phyloP scores from a whole-genome alignment of 2,888 invertebrate genomes.

The Drosophila paracracens region DNA sequence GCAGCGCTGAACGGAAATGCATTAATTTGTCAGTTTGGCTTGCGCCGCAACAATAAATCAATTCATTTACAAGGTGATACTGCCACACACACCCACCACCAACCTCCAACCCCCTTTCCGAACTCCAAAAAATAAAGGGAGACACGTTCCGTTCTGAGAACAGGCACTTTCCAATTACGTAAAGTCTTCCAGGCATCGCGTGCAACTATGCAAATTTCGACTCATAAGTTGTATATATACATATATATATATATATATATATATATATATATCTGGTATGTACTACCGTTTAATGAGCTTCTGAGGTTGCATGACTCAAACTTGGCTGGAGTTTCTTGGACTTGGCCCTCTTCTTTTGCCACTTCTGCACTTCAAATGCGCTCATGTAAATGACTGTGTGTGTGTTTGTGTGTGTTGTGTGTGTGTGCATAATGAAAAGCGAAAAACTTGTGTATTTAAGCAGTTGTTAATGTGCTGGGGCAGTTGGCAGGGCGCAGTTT shows the following conservation, averaged over 20 bases:
- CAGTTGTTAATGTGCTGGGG: constrained; percentile 73
- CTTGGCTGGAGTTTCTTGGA: constrained; percentile 41
- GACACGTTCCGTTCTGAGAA: constrained; percentile 14
- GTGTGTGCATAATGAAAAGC: constrained; percentile 35
- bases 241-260: constrained; percentile 1
- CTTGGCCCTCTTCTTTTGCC: constrained; percentile 39
- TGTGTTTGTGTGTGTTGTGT: neutral
- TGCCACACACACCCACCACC: neutral
- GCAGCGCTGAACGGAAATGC: constrained; percentile 71
- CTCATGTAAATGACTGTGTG: constrained; percentile 25
- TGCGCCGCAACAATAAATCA: constrained; percentile 69
- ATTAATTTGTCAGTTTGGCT: constrained; percentile 72
- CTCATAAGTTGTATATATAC: constrained; percentile 20
- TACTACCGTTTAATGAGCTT: constrained; percentile 67
- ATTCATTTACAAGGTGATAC: constrained; percentile 51
- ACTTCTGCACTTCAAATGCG: constrained; percentile 44
- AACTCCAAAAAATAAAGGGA: neutral
- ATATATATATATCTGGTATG: neutral
- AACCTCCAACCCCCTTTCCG: neutral
- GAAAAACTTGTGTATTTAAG: constrained; percentile 71
- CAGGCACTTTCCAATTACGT: constrained; percentile 77
- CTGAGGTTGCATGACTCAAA: constrained; percentile 59
- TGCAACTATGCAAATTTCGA: constrained; percentile 67
- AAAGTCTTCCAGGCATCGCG: constrained; percentile 63
- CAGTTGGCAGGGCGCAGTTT: constrained; percentile 17